phyloP scores from a whole-genome alignment of 1,140 invertebrate species.

The Grapholita molesta region DNA sequence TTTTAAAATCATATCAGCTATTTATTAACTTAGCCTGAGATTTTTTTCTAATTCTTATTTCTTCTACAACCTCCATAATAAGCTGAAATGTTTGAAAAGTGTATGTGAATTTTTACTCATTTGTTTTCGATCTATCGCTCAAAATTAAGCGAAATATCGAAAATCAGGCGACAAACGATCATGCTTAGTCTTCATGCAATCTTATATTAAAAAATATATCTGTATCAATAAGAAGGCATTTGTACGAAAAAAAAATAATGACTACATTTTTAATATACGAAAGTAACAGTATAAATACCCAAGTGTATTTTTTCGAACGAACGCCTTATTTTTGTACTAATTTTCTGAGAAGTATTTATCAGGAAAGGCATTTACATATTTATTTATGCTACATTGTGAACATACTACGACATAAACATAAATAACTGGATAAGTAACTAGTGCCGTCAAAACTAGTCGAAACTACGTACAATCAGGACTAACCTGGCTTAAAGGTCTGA shows the following conservation, averaged over 20 bases:
- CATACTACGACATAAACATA: not conserved
- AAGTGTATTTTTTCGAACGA: not conserved
- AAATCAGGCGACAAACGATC: not conserved
- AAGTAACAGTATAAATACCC: not conserved
- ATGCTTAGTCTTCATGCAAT: not conserved
- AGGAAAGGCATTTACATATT: not conserved
- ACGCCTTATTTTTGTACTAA: not conserved
- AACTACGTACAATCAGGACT: conserved; percentile 55
- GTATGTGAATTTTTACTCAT: conserved; percentile 6
- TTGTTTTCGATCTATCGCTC: not conserved
- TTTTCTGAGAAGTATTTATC: not conserved
- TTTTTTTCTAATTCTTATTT: conserved; percentile 75
- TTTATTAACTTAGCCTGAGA: conserved; percentile 53
- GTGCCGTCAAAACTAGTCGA: not conserved
- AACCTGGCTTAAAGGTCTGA: conserved; percentile 93
- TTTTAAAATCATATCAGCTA: conserved; percentile 46
- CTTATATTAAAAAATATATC: too few species aligned
- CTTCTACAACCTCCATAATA: conserved; percentile 76
- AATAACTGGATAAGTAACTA: not conserved
- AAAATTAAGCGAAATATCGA: not conserved
- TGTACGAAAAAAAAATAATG: not conserved
- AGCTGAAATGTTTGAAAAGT: conserved; percentile 69
- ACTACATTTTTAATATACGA: not conserved
- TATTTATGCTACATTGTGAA: not conserved
- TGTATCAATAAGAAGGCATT: too few species aligned